phyloP scores from a whole-genome alignment of 2,888 invertebrate species.

The Eutolmus rufibarbis region DNA sequence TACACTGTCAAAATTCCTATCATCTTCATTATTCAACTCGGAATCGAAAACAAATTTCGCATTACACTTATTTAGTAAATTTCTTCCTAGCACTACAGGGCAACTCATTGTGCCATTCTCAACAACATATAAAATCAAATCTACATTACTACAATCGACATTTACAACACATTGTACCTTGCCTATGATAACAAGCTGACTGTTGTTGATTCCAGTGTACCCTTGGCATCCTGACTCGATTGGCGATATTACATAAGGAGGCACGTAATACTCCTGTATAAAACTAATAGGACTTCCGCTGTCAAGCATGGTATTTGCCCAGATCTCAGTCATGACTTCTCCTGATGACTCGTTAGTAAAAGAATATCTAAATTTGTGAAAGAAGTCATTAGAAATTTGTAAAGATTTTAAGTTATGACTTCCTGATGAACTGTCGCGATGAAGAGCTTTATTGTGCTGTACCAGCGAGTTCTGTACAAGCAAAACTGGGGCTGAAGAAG shows the following conservation, averaged over 20 bases:
- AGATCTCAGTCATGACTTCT: background rate
- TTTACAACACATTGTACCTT: constrained; percentile 6
- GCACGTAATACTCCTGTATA: background rate
- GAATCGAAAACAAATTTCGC: background rate
- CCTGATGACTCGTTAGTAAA: background rate
- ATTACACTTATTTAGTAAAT: constrained; percentile 17
- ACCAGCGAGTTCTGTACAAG: too few species aligned
- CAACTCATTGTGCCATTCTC: background rate
- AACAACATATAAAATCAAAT: background rate
- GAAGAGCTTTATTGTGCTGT: too few species aligned
- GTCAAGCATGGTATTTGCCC: background rate
- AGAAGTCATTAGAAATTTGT: too few species aligned
- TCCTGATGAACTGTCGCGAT: too few species aligned
- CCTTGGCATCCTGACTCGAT: background rate
- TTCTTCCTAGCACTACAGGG: constrained; percentile 2
- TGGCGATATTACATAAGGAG: background rate
- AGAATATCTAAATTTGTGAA: too few species aligned
- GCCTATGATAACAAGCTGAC: background rate
- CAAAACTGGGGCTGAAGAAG: too few species aligned
- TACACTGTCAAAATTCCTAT: background rate
- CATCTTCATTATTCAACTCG: background rate
- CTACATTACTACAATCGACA: background rate
- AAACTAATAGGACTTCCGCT: constrained; percentile 1
- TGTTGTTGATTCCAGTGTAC: constrained; percentile 14
- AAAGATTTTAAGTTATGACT: too few species aligned